Conservation (phyloP, 2,797 vertebrate species). For the Trachops cirrhosus region DNA sequence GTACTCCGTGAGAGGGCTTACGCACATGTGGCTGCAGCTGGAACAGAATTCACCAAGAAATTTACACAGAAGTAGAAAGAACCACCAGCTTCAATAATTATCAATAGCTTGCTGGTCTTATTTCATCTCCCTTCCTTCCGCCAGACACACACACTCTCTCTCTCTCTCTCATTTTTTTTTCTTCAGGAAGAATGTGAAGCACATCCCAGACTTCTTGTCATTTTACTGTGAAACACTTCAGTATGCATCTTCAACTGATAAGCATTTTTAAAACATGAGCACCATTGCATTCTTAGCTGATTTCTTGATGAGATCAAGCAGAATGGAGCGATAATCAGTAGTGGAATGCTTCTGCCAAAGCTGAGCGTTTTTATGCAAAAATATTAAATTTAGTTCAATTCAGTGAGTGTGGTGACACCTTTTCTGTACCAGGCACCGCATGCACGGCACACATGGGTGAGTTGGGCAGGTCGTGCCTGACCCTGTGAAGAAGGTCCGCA, state of each 20-base stretch:
- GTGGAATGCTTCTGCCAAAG: conserved; percentile 48
- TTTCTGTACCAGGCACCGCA: background rate
- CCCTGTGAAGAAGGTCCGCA: background rate
- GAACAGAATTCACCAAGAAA: conserved; percentile 1
- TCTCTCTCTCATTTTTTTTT: background rate
- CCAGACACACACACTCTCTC: background rate
- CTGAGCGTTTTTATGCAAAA: conserved; percentile 71
- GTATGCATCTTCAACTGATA: conserved; percentile 50
- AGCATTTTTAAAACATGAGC: conserved; percentile 49
- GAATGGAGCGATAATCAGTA: conserved; percentile 63
- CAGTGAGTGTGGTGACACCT: conserved; percentile 38
- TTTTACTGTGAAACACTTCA: conserved; percentile 32
- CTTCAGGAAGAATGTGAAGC: conserved; percentile 22
- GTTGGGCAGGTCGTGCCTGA: background rate
- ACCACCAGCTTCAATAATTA: background rate
- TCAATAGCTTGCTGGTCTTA: conserved; percentile 23
- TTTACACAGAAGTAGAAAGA: conserved; percentile 25
- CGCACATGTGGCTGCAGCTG: background rate
- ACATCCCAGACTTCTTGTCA: background rate
- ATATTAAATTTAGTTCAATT: conserved; percentile 54
- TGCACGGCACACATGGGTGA: background rate
- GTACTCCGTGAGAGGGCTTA: background rate
- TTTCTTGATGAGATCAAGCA: conserved; percentile 70
- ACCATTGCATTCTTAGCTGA: conserved; percentile 49
- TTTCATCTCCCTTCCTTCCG: background rate